A percentile compares a stretch with the other conserved stretches of the same genome.
phyloP scores from a whole-genome alignment of 2,888 invertebrate genomes.

The Myopa testacea region DNA sequence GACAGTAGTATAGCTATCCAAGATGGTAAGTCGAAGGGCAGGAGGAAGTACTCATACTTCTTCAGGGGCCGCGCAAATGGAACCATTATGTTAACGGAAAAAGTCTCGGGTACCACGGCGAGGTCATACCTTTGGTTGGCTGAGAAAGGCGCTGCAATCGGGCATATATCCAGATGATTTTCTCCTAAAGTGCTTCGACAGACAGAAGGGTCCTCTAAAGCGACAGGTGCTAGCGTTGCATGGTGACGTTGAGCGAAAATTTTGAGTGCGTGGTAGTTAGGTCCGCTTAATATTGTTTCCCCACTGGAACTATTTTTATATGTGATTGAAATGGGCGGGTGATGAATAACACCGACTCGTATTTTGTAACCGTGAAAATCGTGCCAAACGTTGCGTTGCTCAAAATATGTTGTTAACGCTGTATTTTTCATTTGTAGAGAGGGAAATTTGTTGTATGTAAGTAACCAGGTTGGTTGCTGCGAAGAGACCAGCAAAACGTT shows the following conservation, averaged over 20 bases:
- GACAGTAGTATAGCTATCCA: conserved; percentile 37
- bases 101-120: conserved; percentile 11
- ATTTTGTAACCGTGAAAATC: conserved; percentile 28
- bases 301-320: conserved; percentile 8
- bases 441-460: conserved; percentile 23
- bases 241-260: conserved; percentile 33
- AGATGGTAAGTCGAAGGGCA: conserved; percentile 43
- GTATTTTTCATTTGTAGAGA: neutral
- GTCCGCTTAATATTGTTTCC: conserved; percentile 16
- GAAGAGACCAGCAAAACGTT: conserved; percentile 24
- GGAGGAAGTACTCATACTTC: conserved; percentile 48
- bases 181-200: conserved; percentile 12
- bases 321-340: conserved; percentile 33
- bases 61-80: conserved; percentile 46
- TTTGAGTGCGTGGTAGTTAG: neutral
- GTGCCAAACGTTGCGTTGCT: neutral
- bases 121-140: neutral
- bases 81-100: conserved; percentile 40
- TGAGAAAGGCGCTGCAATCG: neutral
- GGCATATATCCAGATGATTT: conserved; percentile 26
- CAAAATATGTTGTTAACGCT: conserved; percentile 4
- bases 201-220: conserved; percentile 18
- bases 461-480: neutral
- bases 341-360: conserved; percentile 19
- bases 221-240: conserved; percentile 14